Evolutionary conservation across 2,888 invertebrate species (phyloP).

Genomic region (Anorthoa munda): DNA sequence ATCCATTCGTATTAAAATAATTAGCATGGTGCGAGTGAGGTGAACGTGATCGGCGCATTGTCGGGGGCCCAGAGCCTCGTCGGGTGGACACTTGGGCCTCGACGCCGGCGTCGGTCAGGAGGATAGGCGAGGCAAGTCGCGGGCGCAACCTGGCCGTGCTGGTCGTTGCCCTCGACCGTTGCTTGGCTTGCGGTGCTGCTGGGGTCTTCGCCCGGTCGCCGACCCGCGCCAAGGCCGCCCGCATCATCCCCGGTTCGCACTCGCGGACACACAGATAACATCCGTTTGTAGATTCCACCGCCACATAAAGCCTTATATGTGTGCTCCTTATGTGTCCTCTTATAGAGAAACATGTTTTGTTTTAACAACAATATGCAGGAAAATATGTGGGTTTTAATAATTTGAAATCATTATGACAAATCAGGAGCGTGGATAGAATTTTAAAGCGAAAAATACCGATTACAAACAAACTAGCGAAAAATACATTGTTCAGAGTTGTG

Average conservation of each 20-base stretch:
- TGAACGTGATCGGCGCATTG: slow-evolving; percentile 58
- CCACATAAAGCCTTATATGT: slow-evolving; percentile 66
- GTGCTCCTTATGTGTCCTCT: slow-evolving; percentile 54
- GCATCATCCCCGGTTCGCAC: slow-evolving; percentile 88
- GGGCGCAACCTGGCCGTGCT: slow-evolving; percentile 80
- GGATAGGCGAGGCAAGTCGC: slow-evolving; percentile 79
- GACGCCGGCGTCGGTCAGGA: slow-evolving; percentile 75
- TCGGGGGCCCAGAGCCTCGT: slow-evolving; percentile 63
- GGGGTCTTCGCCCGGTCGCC: slow-evolving; percentile 90
- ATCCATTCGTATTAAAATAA: slow-evolving; percentile 59
- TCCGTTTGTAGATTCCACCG: slow-evolving; percentile 81
- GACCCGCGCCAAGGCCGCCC: slow-evolving; percentile 90
- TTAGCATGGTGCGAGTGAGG: slow-evolving; percentile 58
- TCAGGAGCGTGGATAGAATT: slow-evolving; percentile 44
- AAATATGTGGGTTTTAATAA: slow-evolving; percentile 38
- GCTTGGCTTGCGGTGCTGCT: slow-evolving; percentile 89
- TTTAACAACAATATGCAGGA: slow-evolving; percentile 57
- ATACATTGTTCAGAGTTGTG: slow-evolving; percentile 6
- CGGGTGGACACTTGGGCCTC: slow-evolving; percentile 66
- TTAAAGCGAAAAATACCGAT: slow-evolving; percentile 36
- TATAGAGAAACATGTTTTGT: slow-evolving; percentile 59
- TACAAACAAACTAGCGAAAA: slow-evolving; percentile 25
- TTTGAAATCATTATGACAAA: slow-evolving; percentile 41
- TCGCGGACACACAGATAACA: slow-evolving; percentile 83
- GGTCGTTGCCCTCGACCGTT: slow-evolving; percentile 91